Conservation (phyloP, 2,888 invertebrate genomes). For the Subacronicta megacephala region DNA sequence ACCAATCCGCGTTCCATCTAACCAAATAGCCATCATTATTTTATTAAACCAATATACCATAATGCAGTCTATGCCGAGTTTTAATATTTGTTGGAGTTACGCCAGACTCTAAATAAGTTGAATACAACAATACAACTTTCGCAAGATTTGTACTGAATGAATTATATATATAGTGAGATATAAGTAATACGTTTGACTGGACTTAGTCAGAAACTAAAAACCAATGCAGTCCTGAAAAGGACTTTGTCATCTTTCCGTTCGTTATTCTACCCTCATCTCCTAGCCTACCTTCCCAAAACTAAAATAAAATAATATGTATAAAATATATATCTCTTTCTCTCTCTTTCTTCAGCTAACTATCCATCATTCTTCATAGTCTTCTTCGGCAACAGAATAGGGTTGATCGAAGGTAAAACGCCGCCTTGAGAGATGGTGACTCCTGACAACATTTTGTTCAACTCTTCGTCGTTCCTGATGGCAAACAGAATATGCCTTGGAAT, state of each 20-base stretch:
- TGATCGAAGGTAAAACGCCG: slow-evolving; percentile 73
- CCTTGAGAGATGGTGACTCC: slow-evolving; percentile 73
- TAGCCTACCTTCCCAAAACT: slow-evolving; percentile 1
- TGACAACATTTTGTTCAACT: slow-evolving; percentile 69
- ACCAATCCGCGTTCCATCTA: too few relatives aligned
- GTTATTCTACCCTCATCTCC: slow-evolving; percentile 4
- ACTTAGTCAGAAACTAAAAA: slow-evolving; percentile 10
- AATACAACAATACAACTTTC: too few relatives aligned
- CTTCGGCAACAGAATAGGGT: slow-evolving; percentile 72
- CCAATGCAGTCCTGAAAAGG: slow-evolving; percentile 22
- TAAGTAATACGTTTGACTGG: not conserved
- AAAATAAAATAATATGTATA: too few relatives aligned
- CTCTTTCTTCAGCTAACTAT: not conserved
- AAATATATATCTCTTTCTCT: not conserved
- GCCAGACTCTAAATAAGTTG: too few relatives aligned
- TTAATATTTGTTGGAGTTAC: too few relatives aligned
- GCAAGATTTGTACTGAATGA: too few relatives aligned
- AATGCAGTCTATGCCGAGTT: too few relatives aligned
- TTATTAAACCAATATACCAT: too few relatives aligned
- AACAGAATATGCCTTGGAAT: slow-evolving; percentile 71
- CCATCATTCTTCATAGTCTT: slow-evolving; percentile 65
- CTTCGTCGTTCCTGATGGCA: slow-evolving; percentile 77
- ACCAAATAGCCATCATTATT: too few relatives aligned
- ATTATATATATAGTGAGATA: too few relatives aligned
- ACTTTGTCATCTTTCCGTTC: slow-evolving; percentile 16